phyloP scores from a whole-genome alignment of 2,113 vertebrate species.

The Scomber japonicus region DNA sequence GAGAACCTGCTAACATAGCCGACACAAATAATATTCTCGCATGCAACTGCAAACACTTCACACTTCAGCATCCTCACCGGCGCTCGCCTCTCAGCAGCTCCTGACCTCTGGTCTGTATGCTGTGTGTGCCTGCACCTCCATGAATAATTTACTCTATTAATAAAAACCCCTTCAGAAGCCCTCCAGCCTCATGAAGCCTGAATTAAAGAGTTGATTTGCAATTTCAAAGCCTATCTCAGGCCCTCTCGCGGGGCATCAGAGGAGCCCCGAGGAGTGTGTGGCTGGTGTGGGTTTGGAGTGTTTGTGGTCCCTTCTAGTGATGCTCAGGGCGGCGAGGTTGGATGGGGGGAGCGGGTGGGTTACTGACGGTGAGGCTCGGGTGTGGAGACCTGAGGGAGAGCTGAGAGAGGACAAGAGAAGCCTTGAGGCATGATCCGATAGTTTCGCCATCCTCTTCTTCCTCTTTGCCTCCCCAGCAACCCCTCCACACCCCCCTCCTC shows the following conservation, averaged over 20 bases:
- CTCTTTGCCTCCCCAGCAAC: slow-evolving; percentile 6
- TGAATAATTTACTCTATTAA: slow-evolving; percentile 85
- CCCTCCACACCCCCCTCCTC: background rate
- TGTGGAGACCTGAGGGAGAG: slow-evolving; percentile 14
- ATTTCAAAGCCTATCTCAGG: slow-evolving; percentile 76
- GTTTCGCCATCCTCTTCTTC: slow-evolving; percentile 13
- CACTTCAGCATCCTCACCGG: slow-evolving; percentile 35
- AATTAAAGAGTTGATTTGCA: slow-evolving; percentile 85
- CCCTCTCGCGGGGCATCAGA: slow-evolving; percentile 55
- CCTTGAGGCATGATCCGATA: slow-evolving; percentile 44
- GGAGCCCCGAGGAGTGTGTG: slow-evolving; percentile 50
- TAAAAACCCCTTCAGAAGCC: slow-evolving; percentile 77
- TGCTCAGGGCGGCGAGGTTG: slow-evolving; percentile 29
- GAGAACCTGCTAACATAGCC: slow-evolving; percentile 27
- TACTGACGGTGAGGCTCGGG: slow-evolving; percentile 1
- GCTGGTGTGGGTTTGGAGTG: slow-evolving; percentile 29
- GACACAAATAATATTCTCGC: slow-evolving; percentile 50
- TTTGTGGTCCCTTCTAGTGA: slow-evolving; percentile 62
- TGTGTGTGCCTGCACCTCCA: slow-evolving; percentile 70
- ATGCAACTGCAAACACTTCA: slow-evolving; percentile 62
- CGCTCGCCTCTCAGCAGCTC: slow-evolving; percentile 66
- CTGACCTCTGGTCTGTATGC: slow-evolving; percentile 72
- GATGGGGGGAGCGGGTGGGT: background rate
- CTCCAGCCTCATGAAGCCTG: slow-evolving; percentile 78
- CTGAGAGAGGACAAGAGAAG: slow-evolving; percentile 43